These are phyloP conservation scores for Columba janthina DNA, from an alignment of 2,113 vertebrate genomes.

Conservation along the genomic window DNA sequence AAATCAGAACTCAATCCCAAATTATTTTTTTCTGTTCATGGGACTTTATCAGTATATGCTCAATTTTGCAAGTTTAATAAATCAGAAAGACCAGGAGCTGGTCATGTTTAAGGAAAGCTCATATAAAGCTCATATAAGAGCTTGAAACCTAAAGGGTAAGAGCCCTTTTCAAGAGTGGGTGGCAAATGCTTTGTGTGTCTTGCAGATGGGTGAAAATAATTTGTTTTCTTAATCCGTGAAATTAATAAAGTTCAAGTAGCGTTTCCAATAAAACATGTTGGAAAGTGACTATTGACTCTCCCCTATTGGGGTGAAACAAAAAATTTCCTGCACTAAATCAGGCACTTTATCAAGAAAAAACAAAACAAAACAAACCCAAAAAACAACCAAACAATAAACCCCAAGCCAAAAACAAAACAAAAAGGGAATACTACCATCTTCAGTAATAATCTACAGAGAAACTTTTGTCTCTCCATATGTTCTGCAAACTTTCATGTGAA, in stretches of 20 bases:
- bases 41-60: neutral
- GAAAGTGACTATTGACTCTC: neutral
- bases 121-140: neutral
- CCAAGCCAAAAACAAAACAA: too few relatives aligned
- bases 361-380: too few relatives aligned
- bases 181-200: neutral
- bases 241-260: neutral
- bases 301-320: neutral
- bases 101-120: neutral
- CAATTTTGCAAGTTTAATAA: neutral
- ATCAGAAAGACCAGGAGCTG: neutral
- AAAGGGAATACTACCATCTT: fast-evolving
- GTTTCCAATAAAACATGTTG: neutral
- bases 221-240: neutral
- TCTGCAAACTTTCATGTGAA: neutral
- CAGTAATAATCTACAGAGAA: neutral
- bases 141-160: neutral
- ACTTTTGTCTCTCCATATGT: neutral
- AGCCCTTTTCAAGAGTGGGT: neutral
- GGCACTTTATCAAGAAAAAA: neutral
- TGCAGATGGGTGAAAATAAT: neutral
- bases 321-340: neutral
- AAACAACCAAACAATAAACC: too few relatives aligned
- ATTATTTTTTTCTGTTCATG: neutral
- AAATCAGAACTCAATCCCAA: neutral